Base-by-base conservation (phyloP, 2,888 invertebrate genomes). In the Apoderus coryli region DNA sequence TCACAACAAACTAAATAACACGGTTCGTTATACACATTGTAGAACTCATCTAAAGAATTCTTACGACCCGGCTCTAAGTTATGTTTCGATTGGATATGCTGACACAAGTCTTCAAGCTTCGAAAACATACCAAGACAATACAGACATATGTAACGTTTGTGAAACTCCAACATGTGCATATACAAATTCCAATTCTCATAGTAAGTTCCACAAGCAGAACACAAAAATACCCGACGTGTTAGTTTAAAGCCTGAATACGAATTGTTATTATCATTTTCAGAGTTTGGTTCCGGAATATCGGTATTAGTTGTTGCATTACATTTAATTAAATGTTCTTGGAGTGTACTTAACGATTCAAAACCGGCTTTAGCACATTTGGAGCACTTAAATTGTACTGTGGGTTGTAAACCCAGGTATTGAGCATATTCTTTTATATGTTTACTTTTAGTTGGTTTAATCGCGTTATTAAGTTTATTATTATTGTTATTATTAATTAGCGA, bases 131-230 rank as follows among this genome's bases (percentile, higher is more conserved):
- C 79, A 38, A 84, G 64, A 53, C 86, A 86, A 57, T 78, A 81
- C 29, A 86, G 60, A 53, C 86, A 88, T 44, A 84, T 77, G 50
- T 76, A 79, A 31, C 81, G 69, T 44, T 75, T 73, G 54, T 88
- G 86, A 34, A 76, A 71, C 49, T 84, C 81, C 31, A 78, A 67
- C 73, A 85, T 84, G 46, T 86, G 86, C 25, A 81, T 57, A 52
- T 84, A 85, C 35, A 85, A 64, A 58, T 82, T 80, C 80, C 82
- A 84, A 47, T 80, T 79, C 56, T 84, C 81, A 59, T 81, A 84
- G 49, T 82, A 82, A 7, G 77, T 80, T 25, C 76, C 77, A 54
- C 85, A 85, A 1, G 79, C 76, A 9, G 80, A 76, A 53, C 85
- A 85, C 29, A 82, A 59, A 53, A 78, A 85, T 36, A 81, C 79